Evolutionary conservation across 2,113 vertebrate genomes (phyloP).

Genomic region (Oophaga pumilio): DNA sequence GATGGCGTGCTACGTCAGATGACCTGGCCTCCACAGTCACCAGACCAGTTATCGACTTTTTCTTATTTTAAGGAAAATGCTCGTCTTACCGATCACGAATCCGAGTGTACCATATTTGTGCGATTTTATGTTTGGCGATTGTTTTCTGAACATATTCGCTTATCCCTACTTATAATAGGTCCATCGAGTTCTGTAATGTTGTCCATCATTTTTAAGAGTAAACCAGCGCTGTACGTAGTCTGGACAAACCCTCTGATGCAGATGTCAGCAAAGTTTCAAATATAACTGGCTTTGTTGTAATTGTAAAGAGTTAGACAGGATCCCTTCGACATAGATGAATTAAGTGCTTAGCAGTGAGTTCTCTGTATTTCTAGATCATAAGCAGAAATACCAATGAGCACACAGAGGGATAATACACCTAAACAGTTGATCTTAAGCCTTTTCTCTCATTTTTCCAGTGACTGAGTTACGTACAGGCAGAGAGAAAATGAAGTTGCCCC

Average conservation of each 20-base stretch:
- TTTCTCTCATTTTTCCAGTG: conserved; percentile 41
- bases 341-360: background rate
- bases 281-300: background rate
- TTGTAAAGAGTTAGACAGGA: background rate
- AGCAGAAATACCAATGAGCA: conserved; percentile 21
- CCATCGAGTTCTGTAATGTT: too few species aligned
- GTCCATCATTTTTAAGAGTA: too few species aligned
- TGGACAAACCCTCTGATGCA: background rate
- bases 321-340: background rate
- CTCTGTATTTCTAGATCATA: conserved; percentile 5
- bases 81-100: too few species aligned
- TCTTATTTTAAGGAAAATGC: too few species aligned
- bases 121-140: too few species aligned
- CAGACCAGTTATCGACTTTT: too few species aligned
- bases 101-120: too few species aligned
- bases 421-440: conserved; percentile 41
- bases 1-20: too few species aligned
- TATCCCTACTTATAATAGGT: too few species aligned
- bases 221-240: too few species aligned
- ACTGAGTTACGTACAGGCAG: conserved; percentile 35
- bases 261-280: background rate
- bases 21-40: too few species aligned
- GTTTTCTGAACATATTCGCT: too few species aligned
- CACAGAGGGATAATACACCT: conserved; percentile 8
- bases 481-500: conserved; percentile 58